A percentile compares a stretch with the other conserved stretches of the same genome.
These are phyloP conservation scores for Scaptomyza flava DNA, from an alignment of 2,888 invertebrate species.

Conservation along the genomic window DNA sequence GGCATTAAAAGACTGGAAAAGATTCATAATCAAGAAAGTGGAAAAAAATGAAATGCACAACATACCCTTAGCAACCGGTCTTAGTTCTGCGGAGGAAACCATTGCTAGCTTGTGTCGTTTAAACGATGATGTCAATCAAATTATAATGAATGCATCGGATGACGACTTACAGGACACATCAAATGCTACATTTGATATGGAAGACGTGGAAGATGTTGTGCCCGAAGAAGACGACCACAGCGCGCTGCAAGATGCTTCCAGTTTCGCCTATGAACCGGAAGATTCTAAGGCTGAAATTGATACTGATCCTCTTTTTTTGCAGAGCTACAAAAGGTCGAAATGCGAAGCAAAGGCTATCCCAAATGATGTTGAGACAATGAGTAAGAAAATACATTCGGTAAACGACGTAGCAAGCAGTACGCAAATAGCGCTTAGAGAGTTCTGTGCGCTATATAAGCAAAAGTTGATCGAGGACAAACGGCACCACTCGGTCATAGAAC, in stretches of 20 bases:
- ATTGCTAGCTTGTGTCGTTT: conserved; percentile 63
- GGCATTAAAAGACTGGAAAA: conserved; percentile 69
- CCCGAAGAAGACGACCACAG: conserved; percentile 61
- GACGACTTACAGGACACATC: conserved; percentile 63
- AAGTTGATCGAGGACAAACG: conserved; percentile 62
- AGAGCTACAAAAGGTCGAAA: conserved; percentile 38
- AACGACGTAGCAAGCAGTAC: conserved; percentile 42
- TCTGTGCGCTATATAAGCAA: conserved; percentile 61
- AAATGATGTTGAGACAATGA: conserved; percentile 51
- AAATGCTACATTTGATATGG: conserved; percentile 52
- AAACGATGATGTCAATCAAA: conserved; percentile 59
- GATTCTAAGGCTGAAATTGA: conserved; percentile 50
- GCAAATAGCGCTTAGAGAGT: conserved; percentile 47
- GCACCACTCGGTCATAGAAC: conserved; percentile 59
- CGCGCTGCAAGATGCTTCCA: conserved; percentile 46
- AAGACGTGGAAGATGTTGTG: conserved; percentile 69
- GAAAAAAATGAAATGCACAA: conserved; percentile 69
- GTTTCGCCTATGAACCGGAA: conserved; percentile 59
- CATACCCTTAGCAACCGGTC: conserved; percentile 60
- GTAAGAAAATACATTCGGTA: conserved; percentile 30
- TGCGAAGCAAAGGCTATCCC: conserved; percentile 21
- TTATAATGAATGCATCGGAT: conserved; percentile 63
- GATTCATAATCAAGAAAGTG: conserved; percentile 65
- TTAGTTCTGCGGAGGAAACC: conserved; percentile 63
- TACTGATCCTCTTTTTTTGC: conserved; percentile 60